phyloP scores from a whole-genome alignment of 1,140 invertebrate genomes.

The Magallana ariakensis region DNA sequence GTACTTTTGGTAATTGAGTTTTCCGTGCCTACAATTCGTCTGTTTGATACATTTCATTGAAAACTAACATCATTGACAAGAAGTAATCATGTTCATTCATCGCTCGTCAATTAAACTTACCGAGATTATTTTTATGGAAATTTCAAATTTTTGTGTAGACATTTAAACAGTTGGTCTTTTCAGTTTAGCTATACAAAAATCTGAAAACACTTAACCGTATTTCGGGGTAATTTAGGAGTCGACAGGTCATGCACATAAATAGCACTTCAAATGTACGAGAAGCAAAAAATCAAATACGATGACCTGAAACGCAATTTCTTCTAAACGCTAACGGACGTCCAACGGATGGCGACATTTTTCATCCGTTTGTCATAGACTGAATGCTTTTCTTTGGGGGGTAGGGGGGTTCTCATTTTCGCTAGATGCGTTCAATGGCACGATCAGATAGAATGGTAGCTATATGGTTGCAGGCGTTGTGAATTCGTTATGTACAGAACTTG shows the following conservation, averaged over 20 bases:
- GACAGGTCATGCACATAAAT: background rate
- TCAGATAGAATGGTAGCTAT: too few relatives aligned
- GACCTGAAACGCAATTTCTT: background rate
- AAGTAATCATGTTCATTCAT: background rate
- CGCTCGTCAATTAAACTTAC: background rate
- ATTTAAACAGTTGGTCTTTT: background rate
- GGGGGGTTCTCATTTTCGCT: too few relatives aligned
- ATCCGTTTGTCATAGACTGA: too few relatives aligned
- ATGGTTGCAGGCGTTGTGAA: too few relatives aligned
- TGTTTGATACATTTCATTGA: slow-evolving; percentile 10
- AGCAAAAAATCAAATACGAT: background rate
- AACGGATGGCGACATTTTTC: too few relatives aligned
- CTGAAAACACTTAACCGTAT: background rate
- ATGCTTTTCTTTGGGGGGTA: too few relatives aligned
- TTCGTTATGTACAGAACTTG: too few relatives aligned
- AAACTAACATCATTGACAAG: background rate
- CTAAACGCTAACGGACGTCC: background rate
- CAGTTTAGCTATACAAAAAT: background rate
- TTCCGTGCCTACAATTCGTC: background rate
- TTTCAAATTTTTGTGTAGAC: background rate
- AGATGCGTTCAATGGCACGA: too few relatives aligned
- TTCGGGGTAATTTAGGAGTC: background rate
- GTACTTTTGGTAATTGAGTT: slow-evolving; percentile 27
- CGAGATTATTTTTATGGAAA: background rate
- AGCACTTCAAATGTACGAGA: background rate